Evolutionary conservation across 2,113 vertebrate species (phyloP).

Genomic region (Spheniscus mendiculus): DNA sequence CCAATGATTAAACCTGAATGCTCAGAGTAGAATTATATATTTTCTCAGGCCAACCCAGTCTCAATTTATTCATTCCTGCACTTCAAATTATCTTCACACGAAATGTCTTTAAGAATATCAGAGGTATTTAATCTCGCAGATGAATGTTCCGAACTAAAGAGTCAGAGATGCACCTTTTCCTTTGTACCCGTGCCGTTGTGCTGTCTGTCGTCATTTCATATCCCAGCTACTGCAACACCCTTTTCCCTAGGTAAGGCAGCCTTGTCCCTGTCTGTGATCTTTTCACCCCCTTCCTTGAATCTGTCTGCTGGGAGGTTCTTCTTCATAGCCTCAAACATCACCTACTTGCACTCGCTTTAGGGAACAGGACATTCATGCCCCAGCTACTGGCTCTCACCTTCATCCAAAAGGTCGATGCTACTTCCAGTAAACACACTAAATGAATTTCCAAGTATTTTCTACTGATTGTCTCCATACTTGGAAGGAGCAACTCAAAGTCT

Average conservation of each 20-base stretch:
- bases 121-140: not conserved
- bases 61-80: not conserved
- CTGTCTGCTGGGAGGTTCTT: not conserved
- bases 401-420: accelerated
- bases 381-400: not conserved
- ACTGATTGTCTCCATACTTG: not conserved
- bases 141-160: not conserved
- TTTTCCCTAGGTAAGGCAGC: not conserved
- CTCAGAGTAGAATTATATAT: not conserved
- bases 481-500: not conserved
- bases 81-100: not conserved
- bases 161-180: not conserved
- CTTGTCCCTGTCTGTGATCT: not conserved
- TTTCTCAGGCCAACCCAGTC: not conserved
- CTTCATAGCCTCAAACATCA: not conserved
- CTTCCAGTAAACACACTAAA: not conserved
- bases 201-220: not conserved
- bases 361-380: not conserved
- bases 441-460: not conserved
- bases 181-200: accelerated
- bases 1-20: not conserved
- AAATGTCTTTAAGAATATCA: not conserved
- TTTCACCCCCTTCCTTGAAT: accelerated
- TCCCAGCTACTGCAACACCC: not conserved
- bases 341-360: not conserved